phyloP scores from a whole-genome alignment of 2,888 invertebrate species.

The Antitype chi region DNA sequence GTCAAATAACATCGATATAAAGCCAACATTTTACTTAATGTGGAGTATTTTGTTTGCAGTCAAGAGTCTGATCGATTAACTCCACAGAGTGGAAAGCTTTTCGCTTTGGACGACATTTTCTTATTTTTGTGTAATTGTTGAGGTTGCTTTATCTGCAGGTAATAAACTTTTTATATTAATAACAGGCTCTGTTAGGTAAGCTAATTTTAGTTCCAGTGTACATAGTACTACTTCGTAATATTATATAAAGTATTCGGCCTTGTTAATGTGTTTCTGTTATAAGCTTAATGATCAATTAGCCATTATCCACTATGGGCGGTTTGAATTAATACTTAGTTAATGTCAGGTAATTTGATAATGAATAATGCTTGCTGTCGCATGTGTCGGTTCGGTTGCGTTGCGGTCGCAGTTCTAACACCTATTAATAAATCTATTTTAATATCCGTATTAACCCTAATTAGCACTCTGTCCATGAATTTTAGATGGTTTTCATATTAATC shows the following conservation, averaged over 20 bases:
- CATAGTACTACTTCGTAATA: background rate
- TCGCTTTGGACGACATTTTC: constrained; percentile 30
- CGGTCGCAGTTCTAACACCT: constrained; percentile 17
- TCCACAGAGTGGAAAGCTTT: constrained; percentile 39
- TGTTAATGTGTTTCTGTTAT: background rate
- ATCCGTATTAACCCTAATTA: background rate
- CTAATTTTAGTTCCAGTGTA: background rate
- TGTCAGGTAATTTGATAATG: constrained; percentile 1
- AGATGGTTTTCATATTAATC: background rate
- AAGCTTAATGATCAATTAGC: background rate
- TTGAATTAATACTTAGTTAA: constrained; percentile 4
- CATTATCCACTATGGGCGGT: background rate
- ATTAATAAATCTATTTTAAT: constrained; percentile 21
- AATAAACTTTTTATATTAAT: background rate
- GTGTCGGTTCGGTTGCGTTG: background rate
- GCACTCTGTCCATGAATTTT: background rate
- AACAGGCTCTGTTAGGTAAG: background rate
- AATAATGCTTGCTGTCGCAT: background rate
- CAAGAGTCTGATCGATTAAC: constrained; percentile 48
- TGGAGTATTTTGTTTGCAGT: constrained; percentile 39
- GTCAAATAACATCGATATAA: constrained; percentile 25
- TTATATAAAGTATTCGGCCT: background rate
- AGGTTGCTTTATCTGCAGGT: constrained; percentile 13
- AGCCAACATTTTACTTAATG: constrained; percentile 26
- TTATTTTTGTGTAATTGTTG: constrained; percentile 26